Conservation (phyloP, 2,797 vertebrate genomes). For the Malurus leucopterus region DNA sequence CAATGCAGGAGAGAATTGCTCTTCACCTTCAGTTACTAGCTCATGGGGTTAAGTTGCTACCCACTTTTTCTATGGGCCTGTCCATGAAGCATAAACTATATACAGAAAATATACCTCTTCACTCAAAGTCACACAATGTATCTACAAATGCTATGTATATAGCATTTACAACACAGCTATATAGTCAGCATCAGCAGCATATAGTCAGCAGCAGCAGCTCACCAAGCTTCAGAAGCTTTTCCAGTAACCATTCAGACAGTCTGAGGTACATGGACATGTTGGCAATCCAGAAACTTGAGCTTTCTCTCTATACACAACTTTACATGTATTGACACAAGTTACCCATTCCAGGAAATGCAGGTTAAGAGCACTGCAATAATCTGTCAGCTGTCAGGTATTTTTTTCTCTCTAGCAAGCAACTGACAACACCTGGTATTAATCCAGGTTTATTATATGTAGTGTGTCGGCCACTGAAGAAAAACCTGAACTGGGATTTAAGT, state of each 20-base stretch:
- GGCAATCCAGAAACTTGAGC: not conserved
- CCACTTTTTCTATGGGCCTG: not conserved
- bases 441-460: not conserved
- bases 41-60: not conserved
- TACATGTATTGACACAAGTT: not conserved
- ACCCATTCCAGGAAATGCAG: not conserved
- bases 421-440: not conserved
- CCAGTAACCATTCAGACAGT: not conserved
- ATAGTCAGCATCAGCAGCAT: not conserved
- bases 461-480: not conserved
- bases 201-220: not conserved
- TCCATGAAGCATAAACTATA: not conserved
- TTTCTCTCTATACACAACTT: not conserved
- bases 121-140: not conserved
- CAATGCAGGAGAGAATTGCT: not conserved
- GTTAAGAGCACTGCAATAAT: not conserved
- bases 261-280: not conserved
- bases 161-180: not conserved
- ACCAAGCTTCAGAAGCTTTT: not conserved
- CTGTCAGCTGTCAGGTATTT: not conserved
- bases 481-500: not conserved
- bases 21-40: not conserved
- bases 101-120: not conserved
- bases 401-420: not conserved
- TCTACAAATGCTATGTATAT: no score